A percentile compares a stretch with the other conserved stretches of the same genome.
phyloP scores from a whole-genome alignment of 2,797 vertebrate species.

The Sebastes dallii region DNA sequence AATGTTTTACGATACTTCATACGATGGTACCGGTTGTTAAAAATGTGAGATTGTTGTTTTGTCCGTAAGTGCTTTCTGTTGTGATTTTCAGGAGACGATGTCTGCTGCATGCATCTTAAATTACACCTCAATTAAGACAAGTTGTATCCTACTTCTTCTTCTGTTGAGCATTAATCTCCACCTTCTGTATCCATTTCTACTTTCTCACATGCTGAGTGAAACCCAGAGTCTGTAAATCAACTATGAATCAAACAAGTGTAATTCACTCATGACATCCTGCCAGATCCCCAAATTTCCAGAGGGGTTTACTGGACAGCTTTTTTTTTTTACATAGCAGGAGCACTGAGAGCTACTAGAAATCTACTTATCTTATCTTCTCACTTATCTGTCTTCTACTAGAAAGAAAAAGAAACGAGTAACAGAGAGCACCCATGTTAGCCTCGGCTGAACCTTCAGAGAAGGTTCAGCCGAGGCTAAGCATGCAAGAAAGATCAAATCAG shows the following conservation, averaged over 20 bases:
- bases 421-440: not conserved
- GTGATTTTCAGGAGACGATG: not conserved
- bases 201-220: not conserved
- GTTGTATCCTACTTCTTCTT: not conserved
- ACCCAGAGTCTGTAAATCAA: not conserved
- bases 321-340: not conserved
- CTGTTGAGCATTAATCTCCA: not conserved
- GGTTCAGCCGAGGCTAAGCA: not conserved
- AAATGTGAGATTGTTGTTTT: not conserved
- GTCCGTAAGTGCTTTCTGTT: not conserved
- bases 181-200: not conserved
- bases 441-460: not conserved
- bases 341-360: not conserved
- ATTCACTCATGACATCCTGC: not conserved
- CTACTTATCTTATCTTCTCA: no score
- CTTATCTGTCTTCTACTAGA: no score
- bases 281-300: not conserved
- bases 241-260: not conserved
- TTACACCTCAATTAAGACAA: not conserved
- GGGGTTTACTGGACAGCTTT: not conserved
- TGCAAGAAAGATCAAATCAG: not conserved
- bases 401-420: not conserved
- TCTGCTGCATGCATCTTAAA: not conserved
- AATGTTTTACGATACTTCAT: not conserved
- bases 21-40: not conserved